Evolutionary conservation across 2,888 invertebrate species (phyloP), one percentile per base, ranked within the genome.

Genomic region (Hanleya hanleyi): DNA sequence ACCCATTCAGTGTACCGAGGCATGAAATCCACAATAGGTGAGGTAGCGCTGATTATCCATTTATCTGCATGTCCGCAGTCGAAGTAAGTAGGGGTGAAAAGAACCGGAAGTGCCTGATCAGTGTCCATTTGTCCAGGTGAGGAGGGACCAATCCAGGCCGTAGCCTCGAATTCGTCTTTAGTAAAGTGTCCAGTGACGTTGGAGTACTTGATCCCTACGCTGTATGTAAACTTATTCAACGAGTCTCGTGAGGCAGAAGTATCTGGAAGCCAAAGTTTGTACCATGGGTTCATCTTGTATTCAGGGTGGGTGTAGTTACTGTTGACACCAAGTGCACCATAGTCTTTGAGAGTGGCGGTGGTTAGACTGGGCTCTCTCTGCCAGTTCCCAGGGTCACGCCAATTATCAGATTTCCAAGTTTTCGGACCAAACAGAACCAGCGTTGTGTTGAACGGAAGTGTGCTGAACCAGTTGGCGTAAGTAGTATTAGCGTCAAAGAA

Each of bases 51-150:
- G 9, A 98, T 95, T 38, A 98, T 92, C 99, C 99, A 99, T 88
- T 97, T 95, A 91, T 98, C 97, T 0, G 97, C 95, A 78, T 97
- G 92, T 6, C 96, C 96, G 89, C 98, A 99, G 92, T 99, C 98
- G 90, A 96, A 99, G 90, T 98, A 99, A 0, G 98, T 98, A 72
- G 95, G 93, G 0, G 97, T 97, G 94, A 96, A 98, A 89, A 96
- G 95, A 0, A 99, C 96, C 18, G 98, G 98, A 0, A 98, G 97
- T 1, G 77, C 77, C 1, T 49, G 38, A 15, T 77, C 73, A 29
- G 82, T 57, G 9, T 57, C 57, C 57, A 29, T 15, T 22, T 22
- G 26, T 96, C 84, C 82, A 0, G 89, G 88, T 9, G 74, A 75
- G 1, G 80, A 50, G 0, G 90, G 89, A 0, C 90, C 89, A 67